phyloP scores from a whole-genome alignment of 2,888 invertebrate genomes.

The Priocnemis perturbator region DNA sequence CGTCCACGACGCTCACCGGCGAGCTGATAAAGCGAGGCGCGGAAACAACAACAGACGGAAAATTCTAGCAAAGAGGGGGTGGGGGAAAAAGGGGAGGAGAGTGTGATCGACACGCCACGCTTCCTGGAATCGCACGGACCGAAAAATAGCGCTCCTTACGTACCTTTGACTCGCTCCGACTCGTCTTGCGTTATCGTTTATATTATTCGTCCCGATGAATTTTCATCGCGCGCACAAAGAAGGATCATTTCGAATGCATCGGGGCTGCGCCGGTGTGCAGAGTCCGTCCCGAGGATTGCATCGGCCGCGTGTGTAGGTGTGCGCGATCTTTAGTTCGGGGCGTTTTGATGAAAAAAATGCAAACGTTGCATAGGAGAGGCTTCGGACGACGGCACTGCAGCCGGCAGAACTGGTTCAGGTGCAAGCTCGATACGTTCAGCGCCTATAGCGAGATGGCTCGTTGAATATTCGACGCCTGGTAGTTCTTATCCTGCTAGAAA shows the following conservation, averaged over 20 bases:
- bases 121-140: too few species aligned
- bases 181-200: conserved; percentile 28
- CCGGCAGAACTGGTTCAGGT: conserved; percentile 29
- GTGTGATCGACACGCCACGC: too few species aligned
- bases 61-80: too few species aligned
- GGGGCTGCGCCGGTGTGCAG: too few species aligned
- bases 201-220: conserved; percentile 43
- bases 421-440: conserved; percentile 13
- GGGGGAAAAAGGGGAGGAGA: too few species aligned
- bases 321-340: conserved; percentile 33
- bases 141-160: too few species aligned
- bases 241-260: conserved; percentile 37
- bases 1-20: too few species aligned
- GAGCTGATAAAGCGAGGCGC: too few species aligned
- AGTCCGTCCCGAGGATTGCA: too few species aligned
- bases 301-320: too few species aligned
- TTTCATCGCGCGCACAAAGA: conserved; percentile 51
- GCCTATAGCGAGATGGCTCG: conserved; percentile 21
- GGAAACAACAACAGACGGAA: too few species aligned
- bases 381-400: conserved; percentile 37
- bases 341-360: conserved; percentile 56
- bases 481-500: conserved; percentile 30
- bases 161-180: too few species aligned
- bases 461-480: conserved; percentile 43
- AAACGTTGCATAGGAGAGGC: conserved; percentile 38